Evolutionary conservation across 2,888 invertebrate species (phyloP), one percentile per base, ranked within the genome.

Genomic region (Catocala nupta): DNA sequence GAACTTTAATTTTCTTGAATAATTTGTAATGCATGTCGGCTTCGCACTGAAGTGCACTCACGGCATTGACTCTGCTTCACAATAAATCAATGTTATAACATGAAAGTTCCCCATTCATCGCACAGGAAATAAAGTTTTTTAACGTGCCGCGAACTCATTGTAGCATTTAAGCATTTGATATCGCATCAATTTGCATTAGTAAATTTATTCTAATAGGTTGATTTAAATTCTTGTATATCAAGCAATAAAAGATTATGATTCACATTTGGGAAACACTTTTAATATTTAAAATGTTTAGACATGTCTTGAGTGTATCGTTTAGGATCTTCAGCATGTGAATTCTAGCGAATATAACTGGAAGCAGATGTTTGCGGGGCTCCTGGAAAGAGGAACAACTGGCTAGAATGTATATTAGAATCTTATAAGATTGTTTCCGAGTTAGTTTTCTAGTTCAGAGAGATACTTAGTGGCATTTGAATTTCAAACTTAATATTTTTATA

Each of bases 251-350:
- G 63, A 71, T 61, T 54, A 55, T 62, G 63, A 66, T 70, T 94
- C 90, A 97, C 96, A 97, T 97, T 88, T 95, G 95, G 47, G 95
- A 92, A 71, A 97, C 95, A 75, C 97, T 96, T 87, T 95, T 93
- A 81, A 97, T 96, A 78, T 95, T 95, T 64, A 97, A 91, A 80
- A 97, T 87, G 58, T 85, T 85, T 49, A 97, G 87, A 55, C 95
- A 94, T 76, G 95, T 95, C 81, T 96, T 95, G 55, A 97, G 92
- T 50, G 96, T 95, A 73, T 95, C 91, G 68, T 96, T 95, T 39
- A 97, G 82, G 43, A 95, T 95, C 83, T 92, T 95, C 42, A 97
- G 81, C 81, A 97, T 93, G 82, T 96, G 96, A 49, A 97, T 95
- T 73, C 97, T 95, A 12, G 97, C 96, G 85, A 95, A 95, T 81